Base-by-base conservation (phyloP, 2,888 invertebrate species). In the Dermolepida albohirtum region DNA sequence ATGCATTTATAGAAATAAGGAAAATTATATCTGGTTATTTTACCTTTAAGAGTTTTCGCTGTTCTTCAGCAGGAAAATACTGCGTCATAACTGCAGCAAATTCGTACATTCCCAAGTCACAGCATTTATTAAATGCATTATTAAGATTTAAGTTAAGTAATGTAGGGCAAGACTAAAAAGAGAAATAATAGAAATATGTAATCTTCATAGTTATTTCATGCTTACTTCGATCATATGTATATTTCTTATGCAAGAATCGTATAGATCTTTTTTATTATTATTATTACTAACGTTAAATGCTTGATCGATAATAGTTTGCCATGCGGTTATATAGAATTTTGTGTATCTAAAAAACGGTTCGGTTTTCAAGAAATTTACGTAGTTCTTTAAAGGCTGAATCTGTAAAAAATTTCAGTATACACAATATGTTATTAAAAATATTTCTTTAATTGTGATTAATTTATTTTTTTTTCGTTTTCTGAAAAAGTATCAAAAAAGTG, bases 161-260 rank as follows among this genome's bases (percentile, higher is more conserved):
- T 17, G 79, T 78, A n/a, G 81, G 81, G 71, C 81, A 81, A 17
- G 77, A 70, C 78, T 80, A 78, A 68, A 67, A 64, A 17, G 22
- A 22, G 71, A 17, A 50, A 47, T 34, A 54, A 14, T 5, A 55
- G 34, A 55, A 17, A 6, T 27, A 49, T 49, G 14, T 51, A 17
- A 49, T n/a, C 47, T 54, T n/a, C 11, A 55, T 10, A 14, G 54
- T 11, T 63, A 39, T 59, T n/a, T 54, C n/a, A 64, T 11, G 43
- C 68, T 51, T 75, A 80, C 81, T 74, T 80, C 79, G 64, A 81
- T 73, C 59, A 74, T 71, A 39, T 73, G 63, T 47, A 79, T 75
- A 70, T 76, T 75, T 27, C 76, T 69, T n/a, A 77, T 50, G 27
- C 74, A 75, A 16, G 59, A 27, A 11, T 74, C 63, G 43, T 74